Conservation (phyloP, 2,113 vertebrate genomes). For the Petrocephalus microphthalmus region DNA sequence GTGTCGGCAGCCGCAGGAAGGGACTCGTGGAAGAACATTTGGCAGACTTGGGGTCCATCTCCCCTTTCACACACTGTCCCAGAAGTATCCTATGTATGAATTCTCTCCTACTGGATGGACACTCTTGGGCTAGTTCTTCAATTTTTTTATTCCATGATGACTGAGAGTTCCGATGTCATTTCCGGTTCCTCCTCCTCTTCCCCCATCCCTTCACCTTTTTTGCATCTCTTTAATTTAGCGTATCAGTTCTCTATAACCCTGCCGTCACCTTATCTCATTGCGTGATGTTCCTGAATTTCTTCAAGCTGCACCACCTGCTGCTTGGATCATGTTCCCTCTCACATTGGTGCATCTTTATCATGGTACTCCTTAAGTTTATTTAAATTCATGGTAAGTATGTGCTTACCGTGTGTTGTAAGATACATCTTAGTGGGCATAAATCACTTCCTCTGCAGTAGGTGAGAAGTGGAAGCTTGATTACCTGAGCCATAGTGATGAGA, state of each 20-base stretch:
- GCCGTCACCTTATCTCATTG: background rate
- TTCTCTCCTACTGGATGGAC: conserved; percentile 25
- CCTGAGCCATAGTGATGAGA: background rate
- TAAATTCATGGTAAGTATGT: background rate
- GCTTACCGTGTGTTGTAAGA: background rate
- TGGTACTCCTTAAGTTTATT: background rate
- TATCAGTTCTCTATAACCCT: conserved; percentile 1
- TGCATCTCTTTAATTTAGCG: conserved; percentile 16
- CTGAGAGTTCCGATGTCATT: conserved; percentile 36
- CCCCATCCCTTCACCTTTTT: background rate
- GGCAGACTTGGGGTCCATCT: background rate
- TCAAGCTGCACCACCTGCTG: background rate
- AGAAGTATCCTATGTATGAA: background rate
- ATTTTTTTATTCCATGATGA: conserved; percentile 27
- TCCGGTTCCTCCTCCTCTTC: conserved; percentile 1
- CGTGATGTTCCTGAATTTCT: background rate
- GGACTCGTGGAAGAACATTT: background rate
- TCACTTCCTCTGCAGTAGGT: background rate
- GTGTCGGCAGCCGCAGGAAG: background rate
- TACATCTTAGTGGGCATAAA: background rate
- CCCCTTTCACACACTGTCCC: background rate
- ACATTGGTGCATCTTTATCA: background rate
- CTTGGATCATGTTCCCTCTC: background rate
- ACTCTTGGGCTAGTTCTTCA: conserved; percentile 22
- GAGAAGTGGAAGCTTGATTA: background rate